These are phyloP conservation scores for Tuberolachnus salignus DNA, from an alignment of 2,888 invertebrate species.

Conservation along the genomic window DNA sequence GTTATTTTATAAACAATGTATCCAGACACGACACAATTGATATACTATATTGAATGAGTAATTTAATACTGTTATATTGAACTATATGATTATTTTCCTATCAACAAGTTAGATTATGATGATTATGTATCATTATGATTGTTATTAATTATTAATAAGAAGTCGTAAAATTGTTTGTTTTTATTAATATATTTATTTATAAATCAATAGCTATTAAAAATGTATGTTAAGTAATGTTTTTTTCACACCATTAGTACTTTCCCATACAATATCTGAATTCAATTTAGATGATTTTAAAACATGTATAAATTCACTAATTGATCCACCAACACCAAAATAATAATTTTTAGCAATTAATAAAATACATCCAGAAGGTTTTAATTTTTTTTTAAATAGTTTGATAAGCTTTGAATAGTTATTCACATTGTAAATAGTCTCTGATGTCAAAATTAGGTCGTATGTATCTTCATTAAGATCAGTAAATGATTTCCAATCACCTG, in stretches of 20 bases:
- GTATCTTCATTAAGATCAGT: constrained; percentile 61
- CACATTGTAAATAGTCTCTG: constrained; percentile 91
- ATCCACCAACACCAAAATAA: constrained; percentile 96
- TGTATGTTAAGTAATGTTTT: constrained; percentile 56
- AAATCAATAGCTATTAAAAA: constrained; percentile 19
- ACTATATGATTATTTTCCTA: too few relatives aligned
- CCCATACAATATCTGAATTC: constrained; percentile 69
- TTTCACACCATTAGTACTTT: constrained; percentile 66
- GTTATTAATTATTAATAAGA: too few relatives aligned
- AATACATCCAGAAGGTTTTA: constrained; percentile 68
- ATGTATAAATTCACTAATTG: constrained; percentile 76
- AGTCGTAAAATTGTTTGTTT: too few relatives aligned
- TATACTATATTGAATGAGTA: too few relatives aligned
- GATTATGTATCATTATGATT: too few relatives aligned
- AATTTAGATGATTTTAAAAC: constrained; percentile 68
- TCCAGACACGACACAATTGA: too few relatives aligned
- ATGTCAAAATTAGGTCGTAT: constrained; percentile 86
- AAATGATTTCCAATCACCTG: constrained; percentile 79
- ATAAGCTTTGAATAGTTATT: constrained; percentile 79
- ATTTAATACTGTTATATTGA: too few relatives aligned
- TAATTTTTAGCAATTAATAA: constrained; percentile 84
- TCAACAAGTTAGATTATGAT: too few relatives aligned
- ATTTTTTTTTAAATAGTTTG: constrained; percentile 69
- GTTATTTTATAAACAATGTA: too few relatives aligned
- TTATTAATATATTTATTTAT: not conserved